Percentiles rank a stretch among this genome's conserved stretches.
Evolutionary conservation across 2,113 vertebrate species (phyloP).

Genomic region (Vidua macroura): DNA sequence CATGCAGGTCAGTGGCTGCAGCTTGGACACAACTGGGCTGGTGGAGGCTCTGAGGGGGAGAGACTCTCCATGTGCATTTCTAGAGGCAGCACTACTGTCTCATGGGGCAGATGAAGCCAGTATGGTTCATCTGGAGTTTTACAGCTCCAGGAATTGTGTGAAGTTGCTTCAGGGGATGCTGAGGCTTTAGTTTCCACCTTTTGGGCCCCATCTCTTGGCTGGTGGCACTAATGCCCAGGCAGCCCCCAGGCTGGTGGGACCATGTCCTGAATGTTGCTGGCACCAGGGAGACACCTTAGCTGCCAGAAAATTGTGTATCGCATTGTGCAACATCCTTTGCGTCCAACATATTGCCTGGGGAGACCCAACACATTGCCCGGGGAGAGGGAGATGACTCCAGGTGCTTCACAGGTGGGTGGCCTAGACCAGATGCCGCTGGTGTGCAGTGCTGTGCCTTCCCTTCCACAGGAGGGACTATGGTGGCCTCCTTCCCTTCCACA

Average conservation of each 20-base stretch:
- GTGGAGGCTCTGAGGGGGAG: not conserved
- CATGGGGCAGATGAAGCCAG: rapidly evolving
- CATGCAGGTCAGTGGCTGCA: not conserved
- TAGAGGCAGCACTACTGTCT: not conserved
- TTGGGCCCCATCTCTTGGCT: rapidly evolving
- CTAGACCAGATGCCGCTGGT: not conserved
- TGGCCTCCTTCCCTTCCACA: not conserved
- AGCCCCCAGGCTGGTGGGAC: rapidly evolving
- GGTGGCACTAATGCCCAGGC: not conserved
- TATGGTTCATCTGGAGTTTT: not conserved
- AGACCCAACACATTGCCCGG: not conserved
- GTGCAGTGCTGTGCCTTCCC: not conserved
- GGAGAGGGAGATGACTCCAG: not conserved
- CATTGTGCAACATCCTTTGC: rapidly evolving
- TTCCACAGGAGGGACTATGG: not conserved
- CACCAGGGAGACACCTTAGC: too few species aligned
- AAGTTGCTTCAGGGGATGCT: not conserved
- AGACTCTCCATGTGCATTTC: rapidly evolving
- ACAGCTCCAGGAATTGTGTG: not conserved
- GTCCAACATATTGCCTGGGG: not conserved
- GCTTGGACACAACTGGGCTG: rapidly evolving
- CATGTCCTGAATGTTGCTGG: rapidly evolving
- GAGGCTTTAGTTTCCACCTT: not conserved
- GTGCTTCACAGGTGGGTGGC: not conserved
- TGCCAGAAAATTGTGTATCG: rapidly evolving